Evolutionary conservation across 2,888 invertebrate species (phyloP).

Genomic region (Troides helena): DNA sequence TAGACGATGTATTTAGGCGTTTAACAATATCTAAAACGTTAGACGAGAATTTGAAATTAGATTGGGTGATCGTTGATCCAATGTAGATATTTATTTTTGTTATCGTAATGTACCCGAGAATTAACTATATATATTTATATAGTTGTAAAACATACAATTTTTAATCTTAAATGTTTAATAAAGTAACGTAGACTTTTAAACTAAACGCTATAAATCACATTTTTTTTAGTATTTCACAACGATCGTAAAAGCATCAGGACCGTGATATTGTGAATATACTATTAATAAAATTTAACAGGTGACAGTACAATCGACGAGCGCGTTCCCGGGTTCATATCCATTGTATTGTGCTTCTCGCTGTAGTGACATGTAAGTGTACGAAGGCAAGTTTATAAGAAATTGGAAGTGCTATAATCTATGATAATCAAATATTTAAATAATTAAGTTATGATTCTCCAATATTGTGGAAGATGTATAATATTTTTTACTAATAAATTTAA

Average conservation of each 20-base stretch:
- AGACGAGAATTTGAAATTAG: constrained; percentile 70
- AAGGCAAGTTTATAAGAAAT: constrained; percentile 66
- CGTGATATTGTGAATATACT: constrained; percentile 42
- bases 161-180: constrained; percentile 46
- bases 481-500: constrained; percentile 81
- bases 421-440: constrained; percentile 78
- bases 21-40: constrained; percentile 47
- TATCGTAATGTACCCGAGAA: constrained; percentile 75
- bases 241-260: constrained; percentile 66
- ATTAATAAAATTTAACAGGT: constrained; percentile 35
- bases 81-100: constrained; percentile 81
- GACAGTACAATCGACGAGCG: background rate
- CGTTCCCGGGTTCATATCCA: constrained; percentile 27
- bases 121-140: constrained; percentile 74
- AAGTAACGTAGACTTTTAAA: constrained; percentile 36
- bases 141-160: constrained; percentile 54
- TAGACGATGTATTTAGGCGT: constrained; percentile 65
- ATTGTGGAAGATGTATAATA: constrained; percentile 81
- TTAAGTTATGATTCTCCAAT: constrained; percentile 80
- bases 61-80: constrained; percentile 74
- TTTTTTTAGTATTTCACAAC: constrained; percentile 38
- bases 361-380: constrained; percentile 67
- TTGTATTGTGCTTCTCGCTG: constrained; percentile 67
- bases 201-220: constrained; percentile 32
- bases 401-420: constrained; percentile 77